These are phyloP conservation scores for Neodiprion lecontei DNA, from an alignment of 1,140 invertebrate genomes.

Conservation along the genomic window DNA sequence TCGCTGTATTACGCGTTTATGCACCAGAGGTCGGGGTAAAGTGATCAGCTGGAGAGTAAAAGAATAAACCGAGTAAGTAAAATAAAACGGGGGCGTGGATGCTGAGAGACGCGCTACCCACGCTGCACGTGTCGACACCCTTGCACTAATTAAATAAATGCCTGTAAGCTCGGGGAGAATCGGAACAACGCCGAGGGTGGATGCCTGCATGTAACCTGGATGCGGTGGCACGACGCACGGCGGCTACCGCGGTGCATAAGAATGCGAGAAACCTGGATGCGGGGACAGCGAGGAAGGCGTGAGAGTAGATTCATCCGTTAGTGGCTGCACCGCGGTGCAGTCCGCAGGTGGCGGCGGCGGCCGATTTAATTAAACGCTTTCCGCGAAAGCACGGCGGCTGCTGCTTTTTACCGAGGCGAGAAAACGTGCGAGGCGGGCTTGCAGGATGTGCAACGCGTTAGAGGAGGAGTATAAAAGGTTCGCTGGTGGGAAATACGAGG, in stretches of 20 bases:
- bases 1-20: too few relatives aligned
- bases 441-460: too few relatives aligned
- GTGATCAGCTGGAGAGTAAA: too few relatives aligned
- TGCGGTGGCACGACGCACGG: neutral
- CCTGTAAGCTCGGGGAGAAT: neutral
- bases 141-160: slow-evolving; percentile 6
- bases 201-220: neutral
- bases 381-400: too few relatives aligned
- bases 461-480: slow-evolving; percentile 29
- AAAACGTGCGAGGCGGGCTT: too few relatives aligned
- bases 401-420: too few relatives aligned
- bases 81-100: too few relatives aligned
- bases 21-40: too few relatives aligned
- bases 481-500: slow-evolving; percentile 31
- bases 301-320: neutral
- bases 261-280: neutral
- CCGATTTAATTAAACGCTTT: slow-evolving; percentile 1
- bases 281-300: neutral
- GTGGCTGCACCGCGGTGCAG: neutral
- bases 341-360: neutral
- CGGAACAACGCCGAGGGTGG: neutral
- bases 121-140: too few relatives aligned
- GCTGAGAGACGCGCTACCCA: too few relatives aligned
- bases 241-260: neutral
- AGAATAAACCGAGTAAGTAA: too few relatives aligned